Evolutionary conservation across 1,140 invertebrate genomes (phyloP), one percentile per base, ranked within the genome.

Genomic region (Lerema accius): DNA sequence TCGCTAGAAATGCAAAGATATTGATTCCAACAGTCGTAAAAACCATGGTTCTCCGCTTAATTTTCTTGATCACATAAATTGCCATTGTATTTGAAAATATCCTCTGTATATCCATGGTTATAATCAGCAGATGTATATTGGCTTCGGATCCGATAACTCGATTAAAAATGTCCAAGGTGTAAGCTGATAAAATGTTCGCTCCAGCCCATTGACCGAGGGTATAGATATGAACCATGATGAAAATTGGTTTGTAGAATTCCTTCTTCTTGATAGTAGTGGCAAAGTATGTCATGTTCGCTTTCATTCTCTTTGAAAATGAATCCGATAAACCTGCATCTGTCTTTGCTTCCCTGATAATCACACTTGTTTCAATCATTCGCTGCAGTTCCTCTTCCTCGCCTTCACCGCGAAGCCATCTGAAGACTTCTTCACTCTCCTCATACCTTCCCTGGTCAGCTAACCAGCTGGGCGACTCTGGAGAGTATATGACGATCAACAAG

Each of bases 191-290:
- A 11, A 79, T 71, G 16, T 78, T 76, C 9, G 70, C 72, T 5
- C 76, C 80, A 46, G 70, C 70, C 73, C 73, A 79, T 17, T 78
- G 71, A 0, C 74, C 68, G 7, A 81, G 15, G 1, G 66, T 73
- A 40, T 79, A 79, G 19, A 79, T 70, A 32, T 77, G 70, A 35
- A 74, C 67, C 78, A 83, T 81, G 5, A 83, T 76, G 7, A 80
- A 71, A 17, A 83, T 78, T 3, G 80, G 80, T 17, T 74, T 79
- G 11, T 73, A 73, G 45, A 83, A 83, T 40, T 79, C 78, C 26
- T 69, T 77, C 56, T 78, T 79, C 17, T 15, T 74, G 5, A 83
- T 53, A 0, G 78, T 75, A 7, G 32, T 40, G 2, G 46, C 60
- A 10, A 83, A 71, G 32, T 77, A 66, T 0, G 61, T 42, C 5